Conservation (phyloP, 2,797 vertebrate genomes). For the Columba guinea region DNA sequence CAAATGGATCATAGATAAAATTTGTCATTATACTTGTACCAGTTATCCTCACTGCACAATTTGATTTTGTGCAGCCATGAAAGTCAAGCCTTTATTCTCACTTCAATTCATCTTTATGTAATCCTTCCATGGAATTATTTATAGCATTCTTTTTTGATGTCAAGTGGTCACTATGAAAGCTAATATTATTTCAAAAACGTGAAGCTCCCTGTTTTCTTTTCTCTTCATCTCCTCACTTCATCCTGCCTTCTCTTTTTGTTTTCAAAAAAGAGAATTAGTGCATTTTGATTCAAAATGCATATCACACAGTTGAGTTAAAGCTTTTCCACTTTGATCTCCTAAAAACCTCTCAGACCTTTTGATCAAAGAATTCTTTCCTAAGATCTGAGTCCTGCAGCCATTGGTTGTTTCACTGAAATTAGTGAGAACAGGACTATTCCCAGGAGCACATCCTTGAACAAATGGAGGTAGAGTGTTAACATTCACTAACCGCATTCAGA, state of each 20-base stretch:
- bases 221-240: neutral
- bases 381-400: neutral
- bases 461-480: neutral
- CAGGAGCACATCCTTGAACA: neutral
- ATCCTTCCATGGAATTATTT: neutral
- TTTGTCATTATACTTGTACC: neutral
- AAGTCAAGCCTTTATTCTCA: neutral
- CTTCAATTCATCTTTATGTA: neutral
- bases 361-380: constrained; percentile 31
- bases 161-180: neutral
- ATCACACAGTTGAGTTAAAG: constrained; percentile 33
- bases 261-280: constrained; percentile 31
- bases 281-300: constrained; percentile 44
- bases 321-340: constrained; percentile 50
- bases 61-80: neutral
- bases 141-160: neutral
- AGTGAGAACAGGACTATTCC: neutral
- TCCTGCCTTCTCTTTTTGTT: neutral
- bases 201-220: neutral
- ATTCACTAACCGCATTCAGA: neutral
- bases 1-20: neutral
- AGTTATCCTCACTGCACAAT: neutral
- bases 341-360: constrained; percentile 30
- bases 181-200: neutral
- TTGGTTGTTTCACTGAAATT: constrained; percentile 1